These are phyloP conservation scores for Thaumatotibia leucotreta DNA, from an alignment of 1,140 invertebrate genomes.

Conservation along the genomic window DNA sequence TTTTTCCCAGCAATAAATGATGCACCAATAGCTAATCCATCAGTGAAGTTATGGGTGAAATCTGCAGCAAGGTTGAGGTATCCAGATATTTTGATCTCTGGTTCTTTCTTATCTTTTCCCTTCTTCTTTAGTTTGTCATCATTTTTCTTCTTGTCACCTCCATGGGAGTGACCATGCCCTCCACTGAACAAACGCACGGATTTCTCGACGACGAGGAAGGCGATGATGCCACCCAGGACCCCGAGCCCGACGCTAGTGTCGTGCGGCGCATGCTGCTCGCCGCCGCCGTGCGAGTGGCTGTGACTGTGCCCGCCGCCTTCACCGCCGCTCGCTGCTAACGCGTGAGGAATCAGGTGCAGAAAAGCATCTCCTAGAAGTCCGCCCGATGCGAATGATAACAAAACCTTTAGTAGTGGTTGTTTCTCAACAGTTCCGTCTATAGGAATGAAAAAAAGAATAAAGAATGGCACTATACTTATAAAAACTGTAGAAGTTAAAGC, in stretches of 20 bases:
- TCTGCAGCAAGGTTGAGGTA: conserved; percentile 97
- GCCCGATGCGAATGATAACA: conserved; percentile 96
- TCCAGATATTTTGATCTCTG: conserved; percentile 92
- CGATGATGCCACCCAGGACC: conserved; percentile 93
- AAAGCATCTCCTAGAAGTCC: conserved; percentile 97
- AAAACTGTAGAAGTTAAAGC: conserved; percentile 92
- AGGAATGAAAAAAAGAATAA: conserved; percentile 96
- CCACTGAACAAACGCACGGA: conserved; percentile 92
- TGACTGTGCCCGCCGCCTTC: conserved; percentile 76
- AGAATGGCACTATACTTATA: conserved; percentile 95
- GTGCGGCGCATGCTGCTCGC: conserved; percentile 77
- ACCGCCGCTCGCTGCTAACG: conserved; percentile 79
- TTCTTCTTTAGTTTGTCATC: conserved; percentile 67
- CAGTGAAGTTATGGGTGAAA: conserved; percentile 97
- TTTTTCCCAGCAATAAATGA: conserved; percentile 94
- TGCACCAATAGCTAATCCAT: conserved; percentile 97
- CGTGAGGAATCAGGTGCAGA: conserved; percentile 97
- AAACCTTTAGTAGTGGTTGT: conserved; percentile 90
- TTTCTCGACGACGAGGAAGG: conserved; percentile 96
- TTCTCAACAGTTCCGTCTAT: conserved; percentile 91
- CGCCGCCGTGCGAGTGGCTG: conserved; percentile 75
- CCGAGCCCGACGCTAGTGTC: conserved; percentile 93
- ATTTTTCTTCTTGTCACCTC: conserved; percentile 64
- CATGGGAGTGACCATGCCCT: conserved; percentile 80
- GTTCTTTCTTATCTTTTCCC: conserved; percentile 63